These are phyloP conservation scores for Callinectes sapidus DNA, from an alignment of 2,888 invertebrate genomes.

Conservation along the genomic window DNA sequence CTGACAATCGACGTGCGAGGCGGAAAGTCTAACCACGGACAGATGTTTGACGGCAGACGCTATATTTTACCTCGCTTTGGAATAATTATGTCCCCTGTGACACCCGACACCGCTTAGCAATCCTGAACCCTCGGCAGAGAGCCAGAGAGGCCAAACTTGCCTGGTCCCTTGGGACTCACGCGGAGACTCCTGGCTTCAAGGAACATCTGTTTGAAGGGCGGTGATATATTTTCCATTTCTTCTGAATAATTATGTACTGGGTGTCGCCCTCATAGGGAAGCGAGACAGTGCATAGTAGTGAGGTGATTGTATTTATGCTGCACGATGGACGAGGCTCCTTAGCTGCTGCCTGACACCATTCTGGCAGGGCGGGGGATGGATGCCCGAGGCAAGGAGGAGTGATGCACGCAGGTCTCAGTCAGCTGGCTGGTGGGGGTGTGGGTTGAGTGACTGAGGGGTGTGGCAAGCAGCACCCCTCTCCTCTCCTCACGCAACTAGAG, in stretches of 20 bases:
- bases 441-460: constrained; percentile 1
- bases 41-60: constrained; percentile 64
- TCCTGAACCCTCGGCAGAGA: constrained; percentile 27
- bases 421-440: neutral
- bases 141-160: constrained; percentile 22
- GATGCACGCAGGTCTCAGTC: neutral
- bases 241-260: constrained; percentile 53
- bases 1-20: constrained; percentile 52
- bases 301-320: constrained; percentile 39
- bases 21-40: constrained; percentile 56
- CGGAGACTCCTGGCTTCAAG: constrained; percentile 57
- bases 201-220: constrained; percentile 66
- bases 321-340: constrained; percentile 14
- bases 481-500: neutral
- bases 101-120: constrained; percentile 32
- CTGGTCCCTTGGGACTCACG: neutral
- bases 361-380: constrained; percentile 35
- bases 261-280: constrained; percentile 18
- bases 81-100: constrained; percentile 55
- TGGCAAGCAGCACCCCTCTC: constrained; percentile 51
- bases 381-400: constrained; percentile 23
- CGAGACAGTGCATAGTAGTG: constrained; percentile 42
- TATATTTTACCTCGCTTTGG: constrained; percentile 65
- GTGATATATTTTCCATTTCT: constrained; percentile 60
- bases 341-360: constrained; percentile 32